Conservation (phyloP, 1,140 invertebrate genomes). For the Anadara kagoshimensis region DNA sequence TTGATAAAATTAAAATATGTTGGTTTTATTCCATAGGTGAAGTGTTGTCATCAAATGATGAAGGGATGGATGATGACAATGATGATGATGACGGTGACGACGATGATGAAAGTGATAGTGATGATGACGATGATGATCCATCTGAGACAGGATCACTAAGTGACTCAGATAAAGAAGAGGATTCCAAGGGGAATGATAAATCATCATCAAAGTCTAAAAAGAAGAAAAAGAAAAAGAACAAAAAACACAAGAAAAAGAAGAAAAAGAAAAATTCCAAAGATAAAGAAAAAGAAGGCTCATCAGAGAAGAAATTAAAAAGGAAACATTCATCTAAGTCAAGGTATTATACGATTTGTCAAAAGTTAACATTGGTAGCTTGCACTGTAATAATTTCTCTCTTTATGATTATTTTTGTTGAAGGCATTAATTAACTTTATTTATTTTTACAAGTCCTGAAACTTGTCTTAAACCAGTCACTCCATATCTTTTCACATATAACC, state of each 20-base stretch:
- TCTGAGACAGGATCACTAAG: constrained; percentile 55
- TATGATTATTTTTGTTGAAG: no score
- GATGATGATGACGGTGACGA: constrained; percentile 47
- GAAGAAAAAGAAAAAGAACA: constrained; percentile 65
- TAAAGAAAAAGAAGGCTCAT: constrained; percentile 41
- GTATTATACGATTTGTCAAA: constrained; percentile 2
- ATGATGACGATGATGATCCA: constrained; percentile 44
- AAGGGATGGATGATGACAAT: constrained; percentile 30
- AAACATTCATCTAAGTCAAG: constrained; percentile 43
- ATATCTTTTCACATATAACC: no score
- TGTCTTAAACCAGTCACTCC: no score
- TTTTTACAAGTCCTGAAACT: no score
- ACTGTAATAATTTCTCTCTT: no score
- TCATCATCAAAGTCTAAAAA: constrained; percentile 48
- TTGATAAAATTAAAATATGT: no score
- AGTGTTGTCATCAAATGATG: constrained; percentile 37
- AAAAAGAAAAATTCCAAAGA: constrained; percentile 55
- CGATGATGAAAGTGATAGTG: constrained; percentile 42
- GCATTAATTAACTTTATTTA: no score
- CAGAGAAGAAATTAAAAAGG: constrained; percentile 33
- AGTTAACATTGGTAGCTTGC: not conserved
- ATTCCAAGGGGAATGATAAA: constrained; percentile 20
- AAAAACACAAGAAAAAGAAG: constrained; percentile 65
- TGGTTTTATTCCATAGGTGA: constrained; percentile 40
- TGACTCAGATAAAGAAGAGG: constrained; percentile 53